These are phyloP conservation scores for Sandelia bainsii DNA, from an alignment of 2,797 vertebrate species.

Conservation along the genomic window DNA sequence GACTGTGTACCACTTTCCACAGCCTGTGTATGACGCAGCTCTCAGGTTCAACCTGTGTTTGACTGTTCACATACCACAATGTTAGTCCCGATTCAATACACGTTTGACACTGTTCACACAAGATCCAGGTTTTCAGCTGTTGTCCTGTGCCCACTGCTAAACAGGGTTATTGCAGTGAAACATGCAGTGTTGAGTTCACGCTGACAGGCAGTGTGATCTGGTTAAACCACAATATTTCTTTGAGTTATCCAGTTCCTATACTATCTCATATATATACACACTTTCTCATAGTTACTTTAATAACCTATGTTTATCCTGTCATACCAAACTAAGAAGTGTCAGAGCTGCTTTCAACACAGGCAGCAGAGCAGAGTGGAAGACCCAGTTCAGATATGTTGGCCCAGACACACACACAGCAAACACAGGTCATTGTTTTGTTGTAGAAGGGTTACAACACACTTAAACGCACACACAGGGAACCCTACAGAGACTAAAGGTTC, in stretches of 20 bases:
- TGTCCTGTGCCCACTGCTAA: constrained; percentile 2
- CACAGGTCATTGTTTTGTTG: constrained; percentile 30
- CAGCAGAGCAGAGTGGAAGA: constrained; percentile 21
- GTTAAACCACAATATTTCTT: constrained; percentile 17
- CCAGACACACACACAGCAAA: constrained; percentile 12
- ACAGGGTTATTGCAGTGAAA: constrained; percentile 40
- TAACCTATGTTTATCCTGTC: constrained; percentile 23
- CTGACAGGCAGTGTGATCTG: not conserved
- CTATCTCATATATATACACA: not conserved
- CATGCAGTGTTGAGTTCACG: constrained; percentile 25
- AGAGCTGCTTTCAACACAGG: constrained; percentile 5
- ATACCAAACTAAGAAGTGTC: constrained; percentile 20
- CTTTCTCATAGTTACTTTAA: constrained; percentile 19
- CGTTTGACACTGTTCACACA: constrained; percentile 22
- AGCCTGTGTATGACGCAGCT: constrained; percentile 42
- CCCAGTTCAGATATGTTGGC: not conserved
- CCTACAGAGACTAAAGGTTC: constrained; percentile 53
- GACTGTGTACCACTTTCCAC: constrained; percentile 27
- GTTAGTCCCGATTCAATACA: not conserved
- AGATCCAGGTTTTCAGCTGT: constrained; percentile 33
- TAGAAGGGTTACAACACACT: constrained; percentile 26
- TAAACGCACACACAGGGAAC: constrained; percentile 32
- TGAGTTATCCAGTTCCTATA: not conserved
- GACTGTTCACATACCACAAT: not conserved
- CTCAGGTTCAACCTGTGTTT: constrained; percentile 52